Conservation (phyloP, 1,140 invertebrate genomes). For the Caenorhabditis remanei region DNA sequence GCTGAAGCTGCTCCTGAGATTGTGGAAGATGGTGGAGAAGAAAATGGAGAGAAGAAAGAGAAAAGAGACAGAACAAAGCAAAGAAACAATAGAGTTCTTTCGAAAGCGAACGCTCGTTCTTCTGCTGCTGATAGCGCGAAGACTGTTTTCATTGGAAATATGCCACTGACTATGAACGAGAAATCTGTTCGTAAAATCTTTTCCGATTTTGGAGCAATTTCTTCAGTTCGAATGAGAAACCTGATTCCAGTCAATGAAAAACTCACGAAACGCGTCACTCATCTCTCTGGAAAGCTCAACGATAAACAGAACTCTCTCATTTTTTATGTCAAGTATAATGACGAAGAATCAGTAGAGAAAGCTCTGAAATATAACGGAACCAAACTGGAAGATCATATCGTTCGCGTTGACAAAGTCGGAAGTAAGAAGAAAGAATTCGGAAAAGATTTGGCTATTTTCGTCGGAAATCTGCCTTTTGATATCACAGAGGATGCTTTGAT, state of each 20-base stretch:
- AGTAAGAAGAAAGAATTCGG: slow-evolving; percentile 49
- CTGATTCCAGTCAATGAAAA: slow-evolving; percentile 50
- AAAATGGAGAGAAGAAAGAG: not conserved
- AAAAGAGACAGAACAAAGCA: slow-evolving; percentile 46
- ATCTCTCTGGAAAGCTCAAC: slow-evolving; percentile 29
- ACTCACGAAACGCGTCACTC: slow-evolving; percentile 47
- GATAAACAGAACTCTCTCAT: slow-evolving; percentile 54
- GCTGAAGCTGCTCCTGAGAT: not conserved
- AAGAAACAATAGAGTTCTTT: slow-evolving; percentile 23
- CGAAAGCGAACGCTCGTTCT: slow-evolving; percentile 7
- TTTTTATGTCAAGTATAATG: slow-evolving; percentile 50
- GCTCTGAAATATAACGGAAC: slow-evolving; percentile 55
- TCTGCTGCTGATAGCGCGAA: not conserved
- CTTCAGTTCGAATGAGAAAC: slow-evolving; percentile 49
- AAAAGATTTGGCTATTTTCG: slow-evolving; percentile 51
- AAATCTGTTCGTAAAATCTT: slow-evolving; percentile 44
- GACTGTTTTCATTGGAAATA: slow-evolving; percentile 58
- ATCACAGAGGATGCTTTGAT: slow-evolving; percentile 41
- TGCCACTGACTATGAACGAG: slow-evolving; percentile 47
- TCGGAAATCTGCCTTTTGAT: slow-evolving; percentile 54
- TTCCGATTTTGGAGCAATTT: slow-evolving; percentile 44
- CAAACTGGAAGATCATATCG: slow-evolving; percentile 19
- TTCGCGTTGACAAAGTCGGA: slow-evolving; percentile 47
- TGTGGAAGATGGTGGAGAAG: not conserved
- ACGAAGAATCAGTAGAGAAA: slow-evolving; percentile 46